Conservation (phyloP, 2,113 vertebrate species). For the Tursiops truncatus region DNA sequence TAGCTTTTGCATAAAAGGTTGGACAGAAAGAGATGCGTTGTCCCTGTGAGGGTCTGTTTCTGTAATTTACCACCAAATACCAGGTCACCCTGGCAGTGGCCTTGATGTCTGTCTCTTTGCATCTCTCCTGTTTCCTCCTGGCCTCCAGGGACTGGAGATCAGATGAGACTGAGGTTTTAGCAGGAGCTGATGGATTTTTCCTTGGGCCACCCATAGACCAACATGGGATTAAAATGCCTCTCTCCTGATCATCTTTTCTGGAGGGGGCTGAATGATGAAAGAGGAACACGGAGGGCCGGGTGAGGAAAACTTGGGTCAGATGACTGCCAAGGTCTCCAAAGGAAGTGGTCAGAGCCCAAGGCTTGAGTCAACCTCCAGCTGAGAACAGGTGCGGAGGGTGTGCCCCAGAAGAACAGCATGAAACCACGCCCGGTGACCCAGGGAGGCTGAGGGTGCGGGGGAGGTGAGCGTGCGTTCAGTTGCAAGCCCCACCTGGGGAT, state of each 20-base stretch:
- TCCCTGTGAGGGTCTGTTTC: not conserved
- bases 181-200: not conserved
- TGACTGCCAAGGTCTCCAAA: not conserved
- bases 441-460: not conserved
- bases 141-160: not conserved
- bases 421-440: rapidly evolving
- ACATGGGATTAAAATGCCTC: not conserved
- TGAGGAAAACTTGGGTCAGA: not conserved
- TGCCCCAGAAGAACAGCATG: not conserved
- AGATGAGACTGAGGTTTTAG: not conserved
- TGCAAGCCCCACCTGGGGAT: not conserved
- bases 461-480: rapidly evolving
- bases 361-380: not conserved
- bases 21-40: not conserved
- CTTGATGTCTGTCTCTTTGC: not conserved
- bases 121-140: not conserved
- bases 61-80: not conserved
- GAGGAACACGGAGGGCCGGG: not conserved
- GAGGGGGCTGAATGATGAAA: not conserved
- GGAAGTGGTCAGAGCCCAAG: constrained; percentile 30
- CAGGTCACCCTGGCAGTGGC: not conserved
- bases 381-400: not conserved
- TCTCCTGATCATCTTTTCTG: not conserved
- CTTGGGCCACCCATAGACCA: not conserved
- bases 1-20: not conserved